These are phyloP conservation scores for Elysia chlorotica DNA, from an alignment of 1,140 invertebrate genomes.

Conservation along the genomic window DNA sequence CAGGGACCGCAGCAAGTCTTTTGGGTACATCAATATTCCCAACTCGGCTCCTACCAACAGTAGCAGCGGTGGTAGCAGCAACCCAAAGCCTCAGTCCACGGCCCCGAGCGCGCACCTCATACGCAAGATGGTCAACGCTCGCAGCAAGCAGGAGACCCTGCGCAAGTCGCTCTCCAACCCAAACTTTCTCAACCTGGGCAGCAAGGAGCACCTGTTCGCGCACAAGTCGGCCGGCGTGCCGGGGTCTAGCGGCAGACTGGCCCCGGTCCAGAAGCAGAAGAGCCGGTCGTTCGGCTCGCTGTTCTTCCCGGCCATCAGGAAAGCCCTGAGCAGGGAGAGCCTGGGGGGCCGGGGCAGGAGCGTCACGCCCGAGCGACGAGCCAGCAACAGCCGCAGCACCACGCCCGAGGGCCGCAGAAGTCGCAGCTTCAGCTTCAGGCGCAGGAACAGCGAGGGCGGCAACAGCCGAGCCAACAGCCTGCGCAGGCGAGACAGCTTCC, in stretches of 20 bases:
- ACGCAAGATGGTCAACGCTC: conserved; percentile 39
- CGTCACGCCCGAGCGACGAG: background rate
- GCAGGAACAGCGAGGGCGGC: conserved; percentile 32
- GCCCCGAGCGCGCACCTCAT: conserved; percentile 27
- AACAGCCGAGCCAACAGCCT: conserved; percentile 25
- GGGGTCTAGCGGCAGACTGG: conserved; percentile 16
- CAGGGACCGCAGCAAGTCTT: conserved; percentile 31
- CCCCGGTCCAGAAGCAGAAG: conserved; percentile 21
- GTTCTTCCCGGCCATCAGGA: conserved; percentile 36
- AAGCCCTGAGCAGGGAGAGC: conserved; percentile 26
- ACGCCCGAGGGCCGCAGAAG: too few relatives aligned
- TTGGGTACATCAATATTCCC: conserved; percentile 39
- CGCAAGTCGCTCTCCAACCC: conserved; percentile 54
- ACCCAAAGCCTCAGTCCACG: background rate
- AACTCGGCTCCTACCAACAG: too few relatives aligned
- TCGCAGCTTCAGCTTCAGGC: conserved; percentile 22
- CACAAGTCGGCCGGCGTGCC: conserved; percentile 21
- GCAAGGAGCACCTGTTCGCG: conserved; percentile 40
- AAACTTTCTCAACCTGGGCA: conserved; percentile 48
- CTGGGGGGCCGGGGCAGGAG: conserved; percentile 2
- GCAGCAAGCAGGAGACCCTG: conserved; percentile 30
- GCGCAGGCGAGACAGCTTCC: conserved; percentile 30
- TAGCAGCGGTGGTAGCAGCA: background rate
- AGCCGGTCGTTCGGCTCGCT: conserved; percentile 46
- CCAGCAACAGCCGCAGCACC: conserved; percentile 4